These are phyloP conservation scores for Tonatia bakeri DNA, from an alignment of 2,113 vertebrate genomes.

Conservation along the genomic window DNA sequence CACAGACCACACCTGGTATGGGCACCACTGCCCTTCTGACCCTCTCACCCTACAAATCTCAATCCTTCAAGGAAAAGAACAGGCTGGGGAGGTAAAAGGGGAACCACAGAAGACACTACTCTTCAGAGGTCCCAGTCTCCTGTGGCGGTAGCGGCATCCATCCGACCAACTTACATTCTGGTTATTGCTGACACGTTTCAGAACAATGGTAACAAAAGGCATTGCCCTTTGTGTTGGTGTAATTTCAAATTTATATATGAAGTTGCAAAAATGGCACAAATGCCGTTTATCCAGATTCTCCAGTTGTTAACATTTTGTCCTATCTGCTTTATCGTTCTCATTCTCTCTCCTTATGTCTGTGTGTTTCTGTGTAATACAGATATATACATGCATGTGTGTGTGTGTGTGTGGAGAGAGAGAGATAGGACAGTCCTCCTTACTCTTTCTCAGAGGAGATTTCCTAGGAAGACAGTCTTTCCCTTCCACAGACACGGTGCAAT, in stretches of 20 bases:
- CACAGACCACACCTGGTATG: not conserved
- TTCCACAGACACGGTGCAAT: not conserved
- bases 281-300: not conserved
- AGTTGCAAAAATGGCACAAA: not conserved
- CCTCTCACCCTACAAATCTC: not conserved
- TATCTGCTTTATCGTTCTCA: not conserved
- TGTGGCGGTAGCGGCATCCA: accelerated
- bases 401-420: too few species aligned
- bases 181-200: not conserved
- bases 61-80: not conserved
- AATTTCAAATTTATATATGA: not conserved
- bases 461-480: not conserved
- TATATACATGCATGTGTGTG: not conserved
- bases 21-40: not conserved
- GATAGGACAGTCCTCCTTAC: not conserved
- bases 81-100: not conserved
- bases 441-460: not conserved
- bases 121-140: not conserved
- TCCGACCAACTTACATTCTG: not conserved
- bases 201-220: not conserved
- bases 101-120: not conserved
- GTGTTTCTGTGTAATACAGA: not conserved
- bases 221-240: not conserved
- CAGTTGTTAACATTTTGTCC: not conserved
- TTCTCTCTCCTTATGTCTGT: not conserved